Evolutionary conservation across 2,113 vertebrate genomes (phyloP).

Genomic region (Agapornis roseicollis): DNA sequence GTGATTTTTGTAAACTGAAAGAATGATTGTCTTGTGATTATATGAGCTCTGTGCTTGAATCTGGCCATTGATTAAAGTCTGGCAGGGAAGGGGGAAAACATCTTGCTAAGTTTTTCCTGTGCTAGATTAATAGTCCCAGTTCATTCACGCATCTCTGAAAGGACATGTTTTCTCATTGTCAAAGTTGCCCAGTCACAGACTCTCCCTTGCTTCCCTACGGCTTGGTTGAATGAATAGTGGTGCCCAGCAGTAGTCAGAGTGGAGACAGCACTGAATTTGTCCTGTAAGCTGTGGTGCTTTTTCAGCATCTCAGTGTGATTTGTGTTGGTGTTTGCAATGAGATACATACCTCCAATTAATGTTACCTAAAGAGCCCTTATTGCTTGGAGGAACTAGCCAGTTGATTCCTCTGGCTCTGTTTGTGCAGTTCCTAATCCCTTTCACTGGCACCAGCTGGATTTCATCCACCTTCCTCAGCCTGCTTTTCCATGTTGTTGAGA

Average conservation of each 20-base stretch:
- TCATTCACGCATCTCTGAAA: conserved; percentile 1
- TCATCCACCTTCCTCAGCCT: background rate
- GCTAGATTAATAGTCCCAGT: background rate
- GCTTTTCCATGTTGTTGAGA: background rate
- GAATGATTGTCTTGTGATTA: conserved; percentile 30
- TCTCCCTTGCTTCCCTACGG: background rate
- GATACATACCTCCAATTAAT: background rate
- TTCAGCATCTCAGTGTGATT: background rate
- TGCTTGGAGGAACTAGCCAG: background rate
- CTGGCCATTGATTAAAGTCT: conserved; percentile 47
- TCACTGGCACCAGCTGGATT: background rate
- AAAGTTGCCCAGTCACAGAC: background rate
- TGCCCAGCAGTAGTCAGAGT: fast-evolving
- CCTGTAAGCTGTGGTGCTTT: background rate
- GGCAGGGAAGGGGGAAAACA: conserved; percentile 12
- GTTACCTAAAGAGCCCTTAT: background rate
- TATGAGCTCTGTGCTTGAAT: conserved; percentile 10
- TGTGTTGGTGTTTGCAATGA: background rate
- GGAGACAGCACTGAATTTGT: background rate
- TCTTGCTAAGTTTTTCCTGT: conserved; percentile 57
- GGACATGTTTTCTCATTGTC: background rate
- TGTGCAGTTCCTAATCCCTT: background rate
- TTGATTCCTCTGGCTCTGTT: background rate
- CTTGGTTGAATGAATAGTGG: background rate
- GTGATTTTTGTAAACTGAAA: conserved; percentile 10